Evolutionary conservation across 2,797 vertebrate genomes (phyloP), one percentile per base, ranked within the genome.

Genomic region (Sebastes vulpes): DNA sequence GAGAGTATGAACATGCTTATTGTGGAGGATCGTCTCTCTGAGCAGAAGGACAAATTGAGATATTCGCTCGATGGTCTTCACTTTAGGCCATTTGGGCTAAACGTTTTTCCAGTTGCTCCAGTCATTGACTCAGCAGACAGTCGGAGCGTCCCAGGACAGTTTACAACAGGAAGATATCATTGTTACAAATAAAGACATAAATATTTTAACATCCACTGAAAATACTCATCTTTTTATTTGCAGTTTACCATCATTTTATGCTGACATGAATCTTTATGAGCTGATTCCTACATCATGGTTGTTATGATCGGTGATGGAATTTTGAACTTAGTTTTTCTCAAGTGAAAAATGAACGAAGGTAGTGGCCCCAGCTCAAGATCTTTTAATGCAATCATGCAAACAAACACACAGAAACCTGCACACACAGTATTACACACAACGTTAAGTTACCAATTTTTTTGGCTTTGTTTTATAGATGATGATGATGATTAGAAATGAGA

Each of bases 51-150:
- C 35, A 71, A 53, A 46, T 4, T 1, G 56, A 65, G 59, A 57
- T 23, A 60, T 83, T 58, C 58, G 50, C 53, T 72, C 68, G 77
- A 66, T 69, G 83, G 48, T 87, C 79, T 83, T 86, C 72, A 88
- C 81, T 80, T 87, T 31, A 63, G 46, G 35, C 23, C 54, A 65
- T 32, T 35, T 56, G 7, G 21, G 78, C 75, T 91, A 89, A 93
- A 90, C 65, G n/a, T 42, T 91, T 94, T 89, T 61, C 64, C 89
- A 90, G 84, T 73, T 72, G 35, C 59, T 84, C n/a, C 26, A 71
- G 50, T 75, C 48, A 69, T 72, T 89, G 86, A 82, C 81, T 90
- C 84, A 67, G 82, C 65, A 65, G 65, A 89, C 56, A 4, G 11
- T 21, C 9, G n/a, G n/a, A 52, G 28, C 28, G 48, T 89, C 82